Evolutionary conservation across 2,888 invertebrate genomes (phyloP).

Genomic region (Nephrotoma appendiculata): DNA sequence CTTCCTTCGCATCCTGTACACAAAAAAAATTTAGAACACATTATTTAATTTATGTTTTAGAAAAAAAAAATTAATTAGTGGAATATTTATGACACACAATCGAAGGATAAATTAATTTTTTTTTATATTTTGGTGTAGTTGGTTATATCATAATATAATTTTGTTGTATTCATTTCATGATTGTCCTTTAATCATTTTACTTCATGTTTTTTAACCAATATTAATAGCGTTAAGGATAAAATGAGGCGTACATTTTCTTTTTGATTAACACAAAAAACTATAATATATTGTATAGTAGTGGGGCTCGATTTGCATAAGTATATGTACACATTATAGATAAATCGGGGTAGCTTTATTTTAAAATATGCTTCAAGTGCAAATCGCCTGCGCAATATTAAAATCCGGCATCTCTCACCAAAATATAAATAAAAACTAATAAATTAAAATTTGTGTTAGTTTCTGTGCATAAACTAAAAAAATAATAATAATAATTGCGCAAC

Average conservation of each 20-base stretch:
- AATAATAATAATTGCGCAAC: background rate
- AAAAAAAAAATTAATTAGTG: background rate
- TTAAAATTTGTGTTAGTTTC: background rate
- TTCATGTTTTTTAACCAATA: background rate
- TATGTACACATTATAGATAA: background rate
- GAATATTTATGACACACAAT: background rate
- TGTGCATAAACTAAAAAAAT: background rate
- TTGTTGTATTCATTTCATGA: background rate
- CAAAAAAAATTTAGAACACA: background rate
- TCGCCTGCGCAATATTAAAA: background rate
- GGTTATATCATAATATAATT: background rate
- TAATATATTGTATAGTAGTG: background rate
- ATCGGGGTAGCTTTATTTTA: background rate
- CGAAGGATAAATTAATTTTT: background rate
- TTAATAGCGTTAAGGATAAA: background rate
- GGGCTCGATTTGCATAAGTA: background rate
- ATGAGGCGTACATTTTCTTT: background rate
- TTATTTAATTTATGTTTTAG: background rate
- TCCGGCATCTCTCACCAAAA: background rate
- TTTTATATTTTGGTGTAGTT: background rate
- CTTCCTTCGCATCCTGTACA: background rate
- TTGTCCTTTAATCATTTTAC: background rate
- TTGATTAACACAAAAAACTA: background rate
- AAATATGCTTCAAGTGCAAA: background rate
- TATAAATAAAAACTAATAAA: background rate